phyloP scores from a whole-genome alignment of 2,113 vertebrate species.

The Sinocyclocheilus rhinocerous region DNA sequence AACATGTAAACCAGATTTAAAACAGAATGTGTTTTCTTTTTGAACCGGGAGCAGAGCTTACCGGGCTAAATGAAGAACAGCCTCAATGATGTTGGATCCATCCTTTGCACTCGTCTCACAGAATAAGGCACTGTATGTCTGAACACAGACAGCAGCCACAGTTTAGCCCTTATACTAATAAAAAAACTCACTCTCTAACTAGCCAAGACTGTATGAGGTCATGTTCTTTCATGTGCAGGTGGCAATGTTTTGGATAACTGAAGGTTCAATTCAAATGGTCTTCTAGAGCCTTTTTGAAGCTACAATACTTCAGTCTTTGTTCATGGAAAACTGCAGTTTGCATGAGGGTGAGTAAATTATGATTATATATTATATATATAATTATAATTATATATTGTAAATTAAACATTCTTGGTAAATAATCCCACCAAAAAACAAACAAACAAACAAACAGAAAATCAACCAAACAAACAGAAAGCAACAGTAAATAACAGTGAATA shows the following conservation, averaged over 20 bases:
- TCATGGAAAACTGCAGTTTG: not conserved
- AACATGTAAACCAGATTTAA: not conserved
- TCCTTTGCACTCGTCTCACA: slow-evolving; percentile 88
- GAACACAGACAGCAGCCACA: slow-evolving; percentile 48
- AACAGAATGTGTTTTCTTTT: not conserved
- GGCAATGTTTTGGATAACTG: not conserved
- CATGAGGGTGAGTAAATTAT: not conserved
- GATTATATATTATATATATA: not conserved
- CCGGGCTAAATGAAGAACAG: slow-evolving; percentile 86
- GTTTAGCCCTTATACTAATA: not conserved
- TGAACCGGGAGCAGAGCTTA: slow-evolving; percentile 56
- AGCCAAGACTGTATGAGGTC: not conserved
- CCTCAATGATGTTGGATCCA: slow-evolving; percentile 82
- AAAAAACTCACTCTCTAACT: not conserved
- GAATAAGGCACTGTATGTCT: slow-evolving; percentile 80
- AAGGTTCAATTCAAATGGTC: not conserved
- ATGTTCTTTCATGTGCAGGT: not conserved
- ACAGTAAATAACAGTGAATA: not conserved
- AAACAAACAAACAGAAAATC: too few relatives aligned
- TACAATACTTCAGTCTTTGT: not conserved
- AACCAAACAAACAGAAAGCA: not conserved
- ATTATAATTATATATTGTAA: too few relatives aligned
- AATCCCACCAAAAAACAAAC: not conserved
- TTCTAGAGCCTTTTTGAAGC: not conserved
- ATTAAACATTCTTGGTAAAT: not conserved